Conservation (phyloP, 2,113 vertebrate genomes). For the Esox niger region DNA sequence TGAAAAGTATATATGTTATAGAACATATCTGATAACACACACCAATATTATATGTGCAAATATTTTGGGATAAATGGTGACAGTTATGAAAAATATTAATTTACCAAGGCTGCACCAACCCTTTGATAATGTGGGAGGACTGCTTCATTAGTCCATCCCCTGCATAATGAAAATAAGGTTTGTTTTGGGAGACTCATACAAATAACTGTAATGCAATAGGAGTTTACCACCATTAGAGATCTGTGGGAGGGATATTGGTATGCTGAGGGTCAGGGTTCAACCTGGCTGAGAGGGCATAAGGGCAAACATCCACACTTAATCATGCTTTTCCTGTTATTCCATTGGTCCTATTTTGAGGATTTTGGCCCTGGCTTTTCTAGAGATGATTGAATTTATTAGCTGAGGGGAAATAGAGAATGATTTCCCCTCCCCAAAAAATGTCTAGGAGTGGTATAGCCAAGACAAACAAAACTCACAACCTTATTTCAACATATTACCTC, state of each 20-base stretch:
- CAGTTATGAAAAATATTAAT: too few relatives aligned
- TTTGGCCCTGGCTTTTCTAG: slow-evolving; percentile 6
- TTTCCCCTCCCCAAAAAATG: slow-evolving; percentile 15
- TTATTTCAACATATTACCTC: slow-evolving; percentile 25
- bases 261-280: not conserved
- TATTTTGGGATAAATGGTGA: too few relatives aligned
- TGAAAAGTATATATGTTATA: too few relatives aligned
- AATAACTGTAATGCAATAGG: not conserved
- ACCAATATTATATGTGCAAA: too few relatives aligned
- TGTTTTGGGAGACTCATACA: slow-evolving; percentile 12
- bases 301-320: slow-evolving; percentile 2
- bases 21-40: too few relatives aligned
- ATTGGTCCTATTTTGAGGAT: slow-evolving; percentile 16
- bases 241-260: not conserved
- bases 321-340: not conserved
- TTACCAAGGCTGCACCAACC: too few relatives aligned
- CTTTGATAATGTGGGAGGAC: not conserved
- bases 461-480: slow-evolving; percentile 22
- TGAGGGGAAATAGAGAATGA: slow-evolving; percentile 7
- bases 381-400: slow-evolving; percentile 14
- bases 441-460: slow-evolving; percentile 19
- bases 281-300: not conserved
- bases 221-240: not conserved
- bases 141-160: not conserved
- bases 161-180: not conserved